Conservation (phyloP, 2,888 invertebrate species). For the Pedicia rivosa region DNA sequence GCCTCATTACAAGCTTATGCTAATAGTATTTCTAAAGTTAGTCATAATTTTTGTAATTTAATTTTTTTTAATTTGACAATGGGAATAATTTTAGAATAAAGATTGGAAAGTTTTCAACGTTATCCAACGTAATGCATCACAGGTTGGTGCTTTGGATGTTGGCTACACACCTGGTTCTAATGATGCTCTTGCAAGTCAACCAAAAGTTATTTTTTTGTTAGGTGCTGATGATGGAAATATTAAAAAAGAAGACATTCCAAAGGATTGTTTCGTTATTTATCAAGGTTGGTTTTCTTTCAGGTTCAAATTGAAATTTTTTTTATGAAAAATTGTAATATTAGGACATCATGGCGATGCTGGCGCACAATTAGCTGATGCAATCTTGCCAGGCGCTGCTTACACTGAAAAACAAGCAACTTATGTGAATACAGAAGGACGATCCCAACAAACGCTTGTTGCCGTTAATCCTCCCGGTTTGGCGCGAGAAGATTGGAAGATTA, state of each 20-base stretch:
- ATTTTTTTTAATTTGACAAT: conserved; percentile 7
- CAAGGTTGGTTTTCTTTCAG: too few species aligned
- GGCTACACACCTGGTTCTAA: conserved; percentile 71
- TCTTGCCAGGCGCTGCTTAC: conserved; percentile 93
- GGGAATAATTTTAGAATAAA: conserved; percentile 12
- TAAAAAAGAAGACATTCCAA: conserved; percentile 57
- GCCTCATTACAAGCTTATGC: conserved; percentile 60
- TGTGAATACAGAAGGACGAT: conserved; percentile 94
- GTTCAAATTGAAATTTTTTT: conserved; percentile 7
- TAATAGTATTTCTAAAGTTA: conserved; percentile 36
- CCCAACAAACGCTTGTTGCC: conserved; percentile 78
- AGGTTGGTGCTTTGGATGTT: conserved; percentile 89
- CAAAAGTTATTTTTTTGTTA: conserved; percentile 72
- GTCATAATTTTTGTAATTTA: not conserved
- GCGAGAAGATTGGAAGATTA: conserved; percentile 95
- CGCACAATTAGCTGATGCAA: conserved; percentile 80
- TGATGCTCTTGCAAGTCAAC: conserved; percentile 43
- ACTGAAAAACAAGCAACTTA: conserved; percentile 97
- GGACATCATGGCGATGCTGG: conserved; percentile 96
- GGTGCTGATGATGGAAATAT: conserved; percentile 87
- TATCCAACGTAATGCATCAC: conserved; percentile 80
- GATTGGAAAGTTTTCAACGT: conserved; percentile 80
- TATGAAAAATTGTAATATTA: too few species aligned
- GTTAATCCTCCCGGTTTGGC: conserved; percentile 86
- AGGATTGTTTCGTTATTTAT: conserved; percentile 76